phyloP scores from a whole-genome alignment of 2,797 vertebrate species.

The Miichthys miiuy region DNA sequence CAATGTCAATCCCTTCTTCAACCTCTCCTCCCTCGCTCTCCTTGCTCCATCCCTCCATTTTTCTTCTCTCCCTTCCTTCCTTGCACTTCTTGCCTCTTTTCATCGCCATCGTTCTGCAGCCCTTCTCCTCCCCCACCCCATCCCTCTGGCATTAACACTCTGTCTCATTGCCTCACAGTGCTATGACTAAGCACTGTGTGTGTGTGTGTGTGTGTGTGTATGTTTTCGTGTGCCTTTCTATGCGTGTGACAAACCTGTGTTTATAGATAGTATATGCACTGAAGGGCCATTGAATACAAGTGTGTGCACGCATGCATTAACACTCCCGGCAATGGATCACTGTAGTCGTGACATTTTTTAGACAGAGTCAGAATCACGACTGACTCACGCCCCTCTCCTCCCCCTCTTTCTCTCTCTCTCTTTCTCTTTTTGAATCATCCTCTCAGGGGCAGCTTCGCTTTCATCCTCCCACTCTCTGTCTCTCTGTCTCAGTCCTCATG shows the following conservation, averaged over 20 bases:
- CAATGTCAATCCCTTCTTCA: slow-evolving; percentile 14
- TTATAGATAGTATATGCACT: slow-evolving; percentile 9
- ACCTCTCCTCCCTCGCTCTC: background rate
- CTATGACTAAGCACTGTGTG: slow-evolving; percentile 81
- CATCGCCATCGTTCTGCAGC: slow-evolving; percentile 62
- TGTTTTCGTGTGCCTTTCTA: slow-evolving; percentile 19
- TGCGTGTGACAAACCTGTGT: slow-evolving; percentile 28
- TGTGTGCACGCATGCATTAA: slow-evolving; percentile 51
- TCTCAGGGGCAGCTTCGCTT: slow-evolving; percentile 74
- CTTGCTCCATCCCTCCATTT: slow-evolving; percentile 5
- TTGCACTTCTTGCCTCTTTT: slow-evolving; percentile 54
- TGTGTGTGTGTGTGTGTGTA: slow-evolving; percentile 25
- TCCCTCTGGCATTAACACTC: slow-evolving; percentile 69
- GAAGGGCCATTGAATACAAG: slow-evolving; percentile 31
- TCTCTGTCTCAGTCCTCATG: slow-evolving; percentile 53
- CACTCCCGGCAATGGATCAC: slow-evolving; percentile 55
- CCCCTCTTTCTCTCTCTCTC: slow-evolving; percentile 31
- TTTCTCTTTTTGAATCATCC: slow-evolving; percentile 69
- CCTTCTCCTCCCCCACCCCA: slow-evolving; percentile 45
- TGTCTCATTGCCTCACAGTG: slow-evolving; percentile 73
- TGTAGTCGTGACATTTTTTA: slow-evolving; percentile 75
- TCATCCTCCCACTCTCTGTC: slow-evolving; percentile 65
- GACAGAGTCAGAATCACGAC: slow-evolving; percentile 74
- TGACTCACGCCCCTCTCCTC: slow-evolving; percentile 63
- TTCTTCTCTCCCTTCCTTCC: slow-evolving; percentile 30